Evolutionary conservation across 2,113 vertebrate species (phyloP), one percentile per base, ranked within the genome.

Genomic region (Alethe diademata): DNA sequence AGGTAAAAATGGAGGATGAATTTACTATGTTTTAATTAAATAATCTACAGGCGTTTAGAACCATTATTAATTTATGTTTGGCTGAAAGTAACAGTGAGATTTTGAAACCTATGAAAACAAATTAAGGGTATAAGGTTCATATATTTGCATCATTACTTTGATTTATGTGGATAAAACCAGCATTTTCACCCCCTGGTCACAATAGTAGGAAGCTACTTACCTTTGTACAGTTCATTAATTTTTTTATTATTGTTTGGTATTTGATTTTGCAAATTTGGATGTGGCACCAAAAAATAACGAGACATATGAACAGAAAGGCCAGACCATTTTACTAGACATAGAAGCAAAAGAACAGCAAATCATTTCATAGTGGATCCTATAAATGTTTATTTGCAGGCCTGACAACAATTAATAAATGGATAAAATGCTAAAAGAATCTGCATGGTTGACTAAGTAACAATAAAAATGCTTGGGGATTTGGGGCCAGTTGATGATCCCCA

Each of bases 101-200:
- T 88, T 86, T 64, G 54, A 93, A 93, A 95, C 12, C 2, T 56
- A 35, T 50, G 50, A 91, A 92, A 95, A 69, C 22, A 91, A 94
- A 86, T 72, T 64, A 70, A 81, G 19, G 48, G 57, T 70, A 51
- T 71, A 67, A 88, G 20, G 24, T 75, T 90, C 80, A 66, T 58
- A n/a, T 83, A 88, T 61, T 67, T 87, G 31, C 2, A 5, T 28
- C 16, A 56, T 58, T 86, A 29, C 19, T 79, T 76, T 83, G 36
- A 72, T 56, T 84, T 92, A 69, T 22, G 50, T 33, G 74, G 69
- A 79, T 72, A 90, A 95, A 82, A 1, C 4, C 35, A 75, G 31
- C 1, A 14, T 74, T 88, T 90, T 36, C 17, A 5, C 26, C 47
- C 50, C 22, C 38, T 16, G 29, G 45, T 81, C 58, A 92, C 48